Evolutionary conservation across 1,140 invertebrate genomes (phyloP).

Genomic region (Prorops nasuta): DNA sequence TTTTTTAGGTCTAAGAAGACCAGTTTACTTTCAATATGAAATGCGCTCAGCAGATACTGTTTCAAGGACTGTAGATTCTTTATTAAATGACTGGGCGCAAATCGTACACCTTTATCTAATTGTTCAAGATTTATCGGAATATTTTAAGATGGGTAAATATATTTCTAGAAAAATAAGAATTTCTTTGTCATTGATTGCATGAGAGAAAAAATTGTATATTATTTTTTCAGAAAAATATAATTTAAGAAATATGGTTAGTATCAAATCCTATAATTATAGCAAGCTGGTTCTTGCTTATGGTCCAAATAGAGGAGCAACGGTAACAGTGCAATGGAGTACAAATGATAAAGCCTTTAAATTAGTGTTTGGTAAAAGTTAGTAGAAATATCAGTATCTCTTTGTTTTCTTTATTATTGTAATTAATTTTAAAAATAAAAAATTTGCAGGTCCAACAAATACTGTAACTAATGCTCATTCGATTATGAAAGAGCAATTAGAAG

Average conservation of each 20-base stretch:
- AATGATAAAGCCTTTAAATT: constrained; percentile 71
- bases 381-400: neutral
- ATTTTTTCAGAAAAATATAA: constrained; percentile 63
- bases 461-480: constrained; percentile 78
- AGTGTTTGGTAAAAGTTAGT: constrained; percentile 60
- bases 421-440: neutral
- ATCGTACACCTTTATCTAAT: constrained; percentile 86
- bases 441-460: constrained; percentile 56
- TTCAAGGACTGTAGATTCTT: constrained; percentile 74
- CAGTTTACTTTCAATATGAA: constrained; percentile 87
- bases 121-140: constrained; percentile 76
- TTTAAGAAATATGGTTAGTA: constrained; percentile 62
- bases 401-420: neutral
- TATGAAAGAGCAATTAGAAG: constrained; percentile 75
- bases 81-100: constrained; percentile 87
- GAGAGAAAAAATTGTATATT: constrained; percentile 4
- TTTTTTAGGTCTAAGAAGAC: constrained; percentile 68
- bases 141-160: constrained; percentile 61
- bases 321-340: constrained; percentile 74
- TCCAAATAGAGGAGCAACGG: constrained; percentile 70
- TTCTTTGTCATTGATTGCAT: neutral
- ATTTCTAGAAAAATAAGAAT: constrained; percentile 2
- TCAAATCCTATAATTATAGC: constrained; percentile 84
- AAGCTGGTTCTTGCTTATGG: constrained; percentile 81
- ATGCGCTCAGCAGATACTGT: constrained; percentile 74